Evolutionary conservation across 1,140 invertebrate genomes (phyloP), one percentile per base, ranked within the genome.

Genomic region (Ceratosolen solmsi): DNA sequence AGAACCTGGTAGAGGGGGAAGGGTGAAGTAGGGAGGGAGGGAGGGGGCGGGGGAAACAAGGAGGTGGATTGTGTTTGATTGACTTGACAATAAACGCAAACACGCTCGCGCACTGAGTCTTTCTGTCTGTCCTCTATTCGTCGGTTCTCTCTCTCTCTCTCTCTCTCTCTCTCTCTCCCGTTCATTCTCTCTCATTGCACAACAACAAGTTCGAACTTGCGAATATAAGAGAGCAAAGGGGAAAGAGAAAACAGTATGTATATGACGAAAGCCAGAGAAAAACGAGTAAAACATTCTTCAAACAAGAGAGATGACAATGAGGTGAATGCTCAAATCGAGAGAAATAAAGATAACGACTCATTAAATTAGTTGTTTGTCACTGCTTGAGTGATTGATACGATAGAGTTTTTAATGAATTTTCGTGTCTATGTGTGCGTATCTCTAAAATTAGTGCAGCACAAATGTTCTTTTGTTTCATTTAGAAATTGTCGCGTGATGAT

Each of bases 21-120:
- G 36, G 79, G 70, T 13, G n/a, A 25, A 79, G 77, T 84, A 86
- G 87, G 86, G 87, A 87, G 87, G 86, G 86, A 83, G 86, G 33
- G 65, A 38, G 11, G 49, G 46, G 5, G 15, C n/a, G n/a, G 36
- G 79, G 70, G 27, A 30, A 78, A 80, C 84, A 86, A 88, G 86
- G 87, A 87, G 87, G 86, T 87, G 84, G 86, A 87, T 88, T 86
- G 86, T 83, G 73, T 87, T 88, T 85, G 86, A 87, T 84, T 84
- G 87, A 87, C 86, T 88, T 83, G 86, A 86, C 85, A 85, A 82
- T 73, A 63, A 78, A 86, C 82, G 81, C 87, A 85, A 84, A 83
- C 71, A 25, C 60, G 73, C 74, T 56, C 63, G 22, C 38, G 38
- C 25, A 38, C 72, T 9, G 5, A 20, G 15, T n/a, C 72, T 58